Evolutionary conservation across 2,113 vertebrate species (phyloP).

Genomic region (Eretmochelys imbricata): DNA sequence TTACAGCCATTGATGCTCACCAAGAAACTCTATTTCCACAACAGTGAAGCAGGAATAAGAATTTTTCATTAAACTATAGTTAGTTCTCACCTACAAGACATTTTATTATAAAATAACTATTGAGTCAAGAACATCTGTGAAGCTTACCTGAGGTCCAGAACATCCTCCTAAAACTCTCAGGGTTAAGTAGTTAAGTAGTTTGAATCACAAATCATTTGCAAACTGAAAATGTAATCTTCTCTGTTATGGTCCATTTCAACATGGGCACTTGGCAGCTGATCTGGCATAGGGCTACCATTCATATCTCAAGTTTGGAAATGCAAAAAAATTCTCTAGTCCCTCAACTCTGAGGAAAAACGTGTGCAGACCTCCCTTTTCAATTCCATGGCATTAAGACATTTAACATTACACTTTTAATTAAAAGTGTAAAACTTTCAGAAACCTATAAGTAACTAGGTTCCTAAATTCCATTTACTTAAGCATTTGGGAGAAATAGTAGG

Average conservation of each 20-base stretch:
- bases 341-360: no score
- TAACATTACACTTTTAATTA: no score
- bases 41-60: slow-evolving; percentile 26
- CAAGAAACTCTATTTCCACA: slow-evolving; percentile 25
- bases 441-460: no score
- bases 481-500: no score
- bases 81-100: slow-evolving; percentile 11
- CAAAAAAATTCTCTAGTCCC: neutral
- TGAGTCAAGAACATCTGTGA: slow-evolving; percentile 45
- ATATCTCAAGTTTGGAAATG: neutral
- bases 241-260: neutral
- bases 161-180: slow-evolving; percentile 25
- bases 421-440: no score
- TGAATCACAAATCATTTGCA: slow-evolving; percentile 48
- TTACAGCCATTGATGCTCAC: neutral
- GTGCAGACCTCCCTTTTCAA: no score
- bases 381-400: no score
- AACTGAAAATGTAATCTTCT: neutral
- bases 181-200: slow-evolving; percentile 22
- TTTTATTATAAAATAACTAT: slow-evolving; percentile 33
- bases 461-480: no score
- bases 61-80: slow-evolving; percentile 16
- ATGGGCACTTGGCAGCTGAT: neutral
- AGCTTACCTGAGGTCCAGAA: slow-evolving; percentile 39
- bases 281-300: neutral